These are phyloP conservation scores for Sarcophaga peregrina DNA, from an alignment of 1,140 invertebrate genomes.

Conservation along the genomic window DNA sequence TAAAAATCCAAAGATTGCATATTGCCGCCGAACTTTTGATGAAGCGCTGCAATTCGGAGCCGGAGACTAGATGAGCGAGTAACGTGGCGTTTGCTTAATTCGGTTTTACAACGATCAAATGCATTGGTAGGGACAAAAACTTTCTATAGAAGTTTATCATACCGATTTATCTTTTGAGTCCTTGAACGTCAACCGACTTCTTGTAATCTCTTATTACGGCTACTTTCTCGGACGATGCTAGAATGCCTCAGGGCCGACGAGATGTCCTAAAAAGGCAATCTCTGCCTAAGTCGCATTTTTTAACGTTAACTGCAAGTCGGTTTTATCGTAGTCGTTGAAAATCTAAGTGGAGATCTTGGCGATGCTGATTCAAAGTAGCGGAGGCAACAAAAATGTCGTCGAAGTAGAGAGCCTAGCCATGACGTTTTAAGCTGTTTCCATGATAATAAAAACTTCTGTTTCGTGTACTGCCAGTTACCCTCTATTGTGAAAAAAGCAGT, in stretches of 20 bases:
- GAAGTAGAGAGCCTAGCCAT: too few species aligned
- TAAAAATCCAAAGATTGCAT: constrained; percentile 56
- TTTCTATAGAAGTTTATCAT: not conserved
- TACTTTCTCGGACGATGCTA: not conserved
- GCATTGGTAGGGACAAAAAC: constrained; percentile 6
- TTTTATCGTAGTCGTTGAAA: not conserved
- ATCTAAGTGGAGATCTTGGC: not conserved
- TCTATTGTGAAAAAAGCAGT: too few species aligned
- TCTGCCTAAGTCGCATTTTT: not conserved
- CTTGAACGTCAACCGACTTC: not conserved
- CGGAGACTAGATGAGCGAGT: constrained; percentile 47
- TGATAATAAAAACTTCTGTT: too few species aligned
- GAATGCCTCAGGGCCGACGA: not conserved
- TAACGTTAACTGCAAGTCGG: not conserved
- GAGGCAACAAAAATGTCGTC: too few species aligned
- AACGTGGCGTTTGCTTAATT: constrained; percentile 31
- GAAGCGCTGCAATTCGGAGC: constrained; percentile 47
- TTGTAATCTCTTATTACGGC: not conserved
- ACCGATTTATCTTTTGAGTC: not conserved
- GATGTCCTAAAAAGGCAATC: not conserved
- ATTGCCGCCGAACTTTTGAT: constrained; percentile 49
- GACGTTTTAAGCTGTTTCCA: too few species aligned
- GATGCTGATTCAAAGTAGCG: not conserved
- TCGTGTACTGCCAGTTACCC: too few species aligned
- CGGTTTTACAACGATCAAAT: not conserved